Evolutionary conservation across 2,888 invertebrate species (phyloP).

Genomic region (Cheilosia impressa): DNA sequence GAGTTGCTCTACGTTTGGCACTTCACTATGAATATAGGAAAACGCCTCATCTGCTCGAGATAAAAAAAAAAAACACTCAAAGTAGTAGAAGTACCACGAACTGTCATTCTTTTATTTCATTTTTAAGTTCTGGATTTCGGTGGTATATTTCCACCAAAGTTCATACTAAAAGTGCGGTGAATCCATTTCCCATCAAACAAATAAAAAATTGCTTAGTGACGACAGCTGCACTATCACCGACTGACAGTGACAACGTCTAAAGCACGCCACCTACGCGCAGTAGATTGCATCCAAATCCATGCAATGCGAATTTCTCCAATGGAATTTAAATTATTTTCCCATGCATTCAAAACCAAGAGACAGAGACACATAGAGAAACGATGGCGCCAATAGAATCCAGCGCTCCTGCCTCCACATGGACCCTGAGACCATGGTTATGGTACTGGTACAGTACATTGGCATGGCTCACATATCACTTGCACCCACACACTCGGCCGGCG

Average conservation of each 20-base stretch:
- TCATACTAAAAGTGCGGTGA: neutral
- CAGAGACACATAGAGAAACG: slow-evolving; percentile 18
- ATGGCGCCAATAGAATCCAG: slow-evolving; percentile 63
- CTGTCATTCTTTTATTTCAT: too few species aligned
- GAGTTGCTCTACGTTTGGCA: too few species aligned
- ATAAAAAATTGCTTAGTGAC: neutral
- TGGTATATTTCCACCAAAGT: too few species aligned
- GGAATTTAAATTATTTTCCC: slow-evolving; percentile 74
- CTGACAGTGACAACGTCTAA: neutral
- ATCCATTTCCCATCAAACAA: slow-evolving; percentile 24
- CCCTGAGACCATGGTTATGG: slow-evolving; percentile 22
- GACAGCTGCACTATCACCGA: neutral
- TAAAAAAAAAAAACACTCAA: too few species aligned
- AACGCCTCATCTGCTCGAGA: too few species aligned
- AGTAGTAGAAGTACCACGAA: too few species aligned
- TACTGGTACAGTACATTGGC: slow-evolving; percentile 22
- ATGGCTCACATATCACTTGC: slow-evolving; percentile 57
- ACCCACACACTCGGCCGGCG: slow-evolving; percentile 41
- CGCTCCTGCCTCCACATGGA: slow-evolving; percentile 48
- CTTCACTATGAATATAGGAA: too few species aligned
- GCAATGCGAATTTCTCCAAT: slow-evolving; percentile 69
- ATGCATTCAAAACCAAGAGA: slow-evolving; percentile 27
- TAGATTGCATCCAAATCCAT: slow-evolving; percentile 55
- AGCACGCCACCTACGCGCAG: slow-evolving; percentile 62
- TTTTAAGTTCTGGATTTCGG: too few species aligned